These are phyloP conservation scores for Saccostrea echinata DNA, from an alignment of 1,140 invertebrate species.

Conservation along the genomic window DNA sequence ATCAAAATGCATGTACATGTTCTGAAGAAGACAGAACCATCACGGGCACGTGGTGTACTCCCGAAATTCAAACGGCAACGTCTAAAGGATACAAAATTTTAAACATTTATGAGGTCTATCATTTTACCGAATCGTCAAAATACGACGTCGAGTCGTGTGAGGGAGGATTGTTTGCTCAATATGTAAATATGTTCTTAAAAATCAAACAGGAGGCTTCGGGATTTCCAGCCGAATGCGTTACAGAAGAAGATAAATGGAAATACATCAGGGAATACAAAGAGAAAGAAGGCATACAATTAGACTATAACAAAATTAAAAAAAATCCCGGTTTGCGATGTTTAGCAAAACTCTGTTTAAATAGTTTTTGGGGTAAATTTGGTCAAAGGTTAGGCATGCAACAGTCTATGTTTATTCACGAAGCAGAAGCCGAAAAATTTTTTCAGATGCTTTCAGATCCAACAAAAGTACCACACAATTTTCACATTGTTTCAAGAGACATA, in stretches of 20 bases:
- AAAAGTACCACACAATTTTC: slow-evolving; percentile 73
- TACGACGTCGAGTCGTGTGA: slow-evolving; percentile 49
- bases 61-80: slow-evolving; percentile 43
- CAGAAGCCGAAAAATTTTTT: slow-evolving; percentile 63
- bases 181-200: slow-evolving; percentile 63
- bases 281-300: slow-evolving; percentile 40
- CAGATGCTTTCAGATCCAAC: slow-evolving; percentile 67
- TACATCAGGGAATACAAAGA: slow-evolving; percentile 33
- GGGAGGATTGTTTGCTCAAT: slow-evolving; percentile 56
- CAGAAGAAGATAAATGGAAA: slow-evolving; percentile 37
- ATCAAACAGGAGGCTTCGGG: slow-evolving; percentile 63
- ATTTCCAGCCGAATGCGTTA: slow-evolving; percentile 53
- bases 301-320: slow-evolving; percentile 43
- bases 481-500: slow-evolving; percentile 57
- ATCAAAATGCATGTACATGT: slow-evolving; percentile 36
- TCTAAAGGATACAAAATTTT: slow-evolving; percentile 53
- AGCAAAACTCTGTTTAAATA: slow-evolving; percentile 39
- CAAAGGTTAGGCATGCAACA: slow-evolving; percentile 44
- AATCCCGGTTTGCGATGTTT: slow-evolving; percentile 45
- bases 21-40: slow-evolving; percentile 43
- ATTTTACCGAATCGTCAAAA: slow-evolving; percentile 39
- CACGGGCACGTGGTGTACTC: slow-evolving; percentile 52
- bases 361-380: slow-evolving; percentile 36
- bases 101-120: slow-evolving; percentile 55
- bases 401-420: slow-evolving; percentile 51